These are phyloP conservation scores for Sepiola atlantica DNA, from an alignment of 2,888 invertebrate genomes.

Conservation along the genomic window DNA sequence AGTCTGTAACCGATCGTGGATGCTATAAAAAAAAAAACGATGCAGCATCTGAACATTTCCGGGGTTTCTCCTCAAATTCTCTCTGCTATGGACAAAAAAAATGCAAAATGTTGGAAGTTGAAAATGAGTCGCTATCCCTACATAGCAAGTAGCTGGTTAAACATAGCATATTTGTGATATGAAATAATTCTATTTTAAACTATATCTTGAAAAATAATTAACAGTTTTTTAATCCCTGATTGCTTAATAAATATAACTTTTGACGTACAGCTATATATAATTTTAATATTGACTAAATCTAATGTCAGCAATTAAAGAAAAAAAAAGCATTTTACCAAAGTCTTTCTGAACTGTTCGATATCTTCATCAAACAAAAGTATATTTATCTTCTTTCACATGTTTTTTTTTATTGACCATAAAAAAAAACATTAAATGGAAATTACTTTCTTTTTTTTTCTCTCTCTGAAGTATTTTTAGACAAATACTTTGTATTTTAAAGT, in stretches of 20 bases:
- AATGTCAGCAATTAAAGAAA: background rate
- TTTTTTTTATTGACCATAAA: background rate
- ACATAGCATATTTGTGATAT: constrained; percentile 8
- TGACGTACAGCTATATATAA: constrained; percentile 5
- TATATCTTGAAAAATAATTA: background rate
- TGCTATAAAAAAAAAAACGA: background rate
- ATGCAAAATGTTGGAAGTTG: background rate
- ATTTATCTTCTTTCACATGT: background rate
- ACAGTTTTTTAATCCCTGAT: background rate
- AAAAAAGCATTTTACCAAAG: background rate
- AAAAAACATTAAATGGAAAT: background rate
- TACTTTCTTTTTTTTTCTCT: background rate
- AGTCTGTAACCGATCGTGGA: background rate
- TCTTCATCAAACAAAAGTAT: background rate
- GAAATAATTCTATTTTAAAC: background rate
- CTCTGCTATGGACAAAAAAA: background rate
- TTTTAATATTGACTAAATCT: background rate
- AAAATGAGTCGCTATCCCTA: background rate
- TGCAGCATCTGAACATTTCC: background rate
- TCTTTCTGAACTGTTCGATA: background rate
- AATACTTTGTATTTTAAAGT: background rate
- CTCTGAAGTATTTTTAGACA: background rate
- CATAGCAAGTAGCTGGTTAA: background rate
- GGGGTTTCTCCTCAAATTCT: background rate
- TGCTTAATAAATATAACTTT: background rate